Evolutionary conservation across 2,888 invertebrate genomes (phyloP), one percentile per base, ranked within the genome.

Genomic region (Myopa tessellatipennis): DNA sequence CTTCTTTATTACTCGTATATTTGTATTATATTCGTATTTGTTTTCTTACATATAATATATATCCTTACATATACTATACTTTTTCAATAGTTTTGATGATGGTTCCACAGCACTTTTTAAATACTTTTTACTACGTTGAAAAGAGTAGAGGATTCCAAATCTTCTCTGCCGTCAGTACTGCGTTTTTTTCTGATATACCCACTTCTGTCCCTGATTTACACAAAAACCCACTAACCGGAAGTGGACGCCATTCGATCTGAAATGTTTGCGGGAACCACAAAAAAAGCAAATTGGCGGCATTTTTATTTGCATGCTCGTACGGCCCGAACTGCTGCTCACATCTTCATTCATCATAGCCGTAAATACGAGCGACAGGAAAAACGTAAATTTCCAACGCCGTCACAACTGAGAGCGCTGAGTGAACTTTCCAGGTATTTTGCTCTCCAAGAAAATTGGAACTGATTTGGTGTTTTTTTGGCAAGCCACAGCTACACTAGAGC

Each of bases 331-430:
- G 68, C 34, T 72, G 61, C 67, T 52, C 50, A 6, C 50, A 18
- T 58, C 67, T 80, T 80, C 80, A 79, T 80, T 80, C 80, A 80
- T 80, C 65, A 50, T 26, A 6, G 45, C 14, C 74, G n/a, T 14
- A 63, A 63, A 45, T 61, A 63, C 45, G 18, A 60, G 14, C 55
- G 16, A n/a, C 38, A 38, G 18, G 40, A 65, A n/a, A 65, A 72
- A 50, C 72, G 55, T 70, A 60, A 80, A 79, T 79, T 80, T 80
- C 80, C 80, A 80, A 80, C 78, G 78, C 78, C 79, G 76, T 80
- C 79, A 80, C 38, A 34, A 16, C 10, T 55, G 67, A 45, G 68
- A 50, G 63, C 58, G 40, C 50, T 18, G 26, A 18, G 26, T 26
- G 26, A 26, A 26, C 26, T 26, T 26, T 26, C 26, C 26, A 26